Conservation (phyloP, 2,888 invertebrate species). For the Rotaria magnacalcarata region DNA sequence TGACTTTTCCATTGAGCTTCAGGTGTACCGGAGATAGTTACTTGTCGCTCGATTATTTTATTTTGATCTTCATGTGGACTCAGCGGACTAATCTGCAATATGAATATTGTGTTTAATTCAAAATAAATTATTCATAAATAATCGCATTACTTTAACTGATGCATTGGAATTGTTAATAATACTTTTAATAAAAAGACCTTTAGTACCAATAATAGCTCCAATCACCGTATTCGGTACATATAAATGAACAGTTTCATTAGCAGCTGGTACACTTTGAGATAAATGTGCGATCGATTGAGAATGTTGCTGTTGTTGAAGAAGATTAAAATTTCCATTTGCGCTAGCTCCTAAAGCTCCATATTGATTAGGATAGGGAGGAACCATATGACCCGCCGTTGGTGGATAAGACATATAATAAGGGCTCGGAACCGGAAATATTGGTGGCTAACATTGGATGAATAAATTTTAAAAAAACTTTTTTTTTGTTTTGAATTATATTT, state of each 20-base stretch:
- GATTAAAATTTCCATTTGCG: background rate
- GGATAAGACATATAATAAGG: background rate
- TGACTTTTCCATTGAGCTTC: conserved; percentile 98
- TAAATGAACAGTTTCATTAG: conserved; percentile 82
- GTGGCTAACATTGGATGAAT: background rate
- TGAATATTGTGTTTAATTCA: too few species aligned
- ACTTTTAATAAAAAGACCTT: conserved; percentile 91
- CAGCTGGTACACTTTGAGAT: conserved; percentile 51
- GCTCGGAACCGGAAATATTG: background rate
- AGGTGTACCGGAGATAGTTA: conserved; percentile 87
- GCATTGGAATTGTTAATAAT: conserved; percentile 93
- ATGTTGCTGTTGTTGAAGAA: conserved; percentile 22
- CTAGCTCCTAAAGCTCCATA: conserved; percentile 47
- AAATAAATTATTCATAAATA: background rate
- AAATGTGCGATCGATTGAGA: background rate
- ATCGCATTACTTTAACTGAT: conserved; percentile 64
- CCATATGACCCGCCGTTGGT: background rate
- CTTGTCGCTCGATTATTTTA: conserved; percentile 73
- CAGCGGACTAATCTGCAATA: conserved; percentile 51
- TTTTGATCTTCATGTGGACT: conserved; percentile 64
- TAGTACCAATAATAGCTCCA: conserved; percentile 94
- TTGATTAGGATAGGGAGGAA: conserved; percentile 44
- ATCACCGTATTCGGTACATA: conserved; percentile 96
- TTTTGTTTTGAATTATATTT: background rate
- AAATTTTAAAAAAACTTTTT: background rate